Evolutionary conservation across 2,888 invertebrate genomes (phyloP).

Genomic region (Molorchus minor): DNA sequence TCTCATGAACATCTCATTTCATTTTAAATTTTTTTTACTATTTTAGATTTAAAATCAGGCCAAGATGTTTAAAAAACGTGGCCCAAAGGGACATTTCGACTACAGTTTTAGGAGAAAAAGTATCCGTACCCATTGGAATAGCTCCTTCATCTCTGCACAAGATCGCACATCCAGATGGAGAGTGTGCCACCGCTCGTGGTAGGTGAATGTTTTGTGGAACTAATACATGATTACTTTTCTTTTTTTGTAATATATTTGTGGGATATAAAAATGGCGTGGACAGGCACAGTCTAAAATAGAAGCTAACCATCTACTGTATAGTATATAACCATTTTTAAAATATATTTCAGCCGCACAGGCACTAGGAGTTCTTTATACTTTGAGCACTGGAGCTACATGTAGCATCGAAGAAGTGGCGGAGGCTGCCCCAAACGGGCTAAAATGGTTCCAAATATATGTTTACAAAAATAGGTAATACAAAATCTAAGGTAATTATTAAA

Average conservation of each 20-base stretch:
- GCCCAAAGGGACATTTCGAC: conserved; percentile 70
- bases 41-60: conserved; percentile 77
- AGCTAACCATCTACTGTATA: no score
- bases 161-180: conserved; percentile 91
- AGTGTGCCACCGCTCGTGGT: conserved; percentile 84
- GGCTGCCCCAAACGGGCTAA: conserved; percentile 77
- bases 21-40: no score
- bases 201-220: no score
- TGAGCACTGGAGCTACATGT: conserved; percentile 87
- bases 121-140: conserved; percentile 81
- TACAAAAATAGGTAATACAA: conserved; percentile 87
- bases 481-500: no score
- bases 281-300: no score
- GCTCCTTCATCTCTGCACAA: conserved; percentile 92
- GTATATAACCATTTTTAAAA: not conserved
- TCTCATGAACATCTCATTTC: no score
- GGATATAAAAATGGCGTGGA: no score
- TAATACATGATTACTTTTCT: no score
- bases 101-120: conserved; percentile 70
- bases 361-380: conserved; percentile 78
- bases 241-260: no score
- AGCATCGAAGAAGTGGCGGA: conserved; percentile 88
- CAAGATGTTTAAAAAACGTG: conserved; percentile 80
- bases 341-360: conserved; percentile 75
- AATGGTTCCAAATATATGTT: conserved; percentile 94